Evolutionary conservation across 2,888 invertebrate genomes (phyloP).

Genomic region (Drosophila merina): DNA sequence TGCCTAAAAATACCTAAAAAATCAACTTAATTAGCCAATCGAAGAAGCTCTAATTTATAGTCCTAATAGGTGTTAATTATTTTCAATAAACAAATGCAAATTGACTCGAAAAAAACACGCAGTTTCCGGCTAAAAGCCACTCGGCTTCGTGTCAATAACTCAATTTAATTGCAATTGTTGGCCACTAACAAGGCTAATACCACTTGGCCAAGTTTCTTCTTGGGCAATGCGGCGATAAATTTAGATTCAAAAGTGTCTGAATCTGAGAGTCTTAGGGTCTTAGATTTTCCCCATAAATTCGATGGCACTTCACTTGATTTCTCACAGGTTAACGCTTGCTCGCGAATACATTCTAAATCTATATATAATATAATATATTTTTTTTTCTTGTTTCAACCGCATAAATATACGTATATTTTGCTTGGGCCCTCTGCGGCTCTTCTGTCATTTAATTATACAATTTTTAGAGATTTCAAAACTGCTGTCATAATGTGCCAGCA

Average conservation of each 20-base stretch:
- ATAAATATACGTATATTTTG: constrained; percentile 11
- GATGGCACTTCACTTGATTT: constrained; percentile 40
- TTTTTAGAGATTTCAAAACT: constrained; percentile 44
- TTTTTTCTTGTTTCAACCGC: not conserved
- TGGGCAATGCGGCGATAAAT: constrained; percentile 33
- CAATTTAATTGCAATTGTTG: constrained; percentile 30
- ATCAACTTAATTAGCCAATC: not conserved
- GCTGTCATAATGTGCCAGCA: constrained; percentile 42
- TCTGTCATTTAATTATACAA: constrained; percentile 54
- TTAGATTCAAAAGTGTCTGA: not conserved
- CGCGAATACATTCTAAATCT: constrained; percentile 30
- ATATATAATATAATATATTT: constrained; percentile 8
- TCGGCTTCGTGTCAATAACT: constrained; percentile 7
- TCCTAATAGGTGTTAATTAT: not conserved
- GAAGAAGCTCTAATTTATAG: not conserved
- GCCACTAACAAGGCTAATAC: constrained; percentile 18
- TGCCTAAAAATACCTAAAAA: not conserved
- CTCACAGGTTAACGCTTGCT: constrained; percentile 62
- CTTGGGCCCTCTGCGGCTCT: constrained; percentile 5
- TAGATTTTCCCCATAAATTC: constrained; percentile 33
- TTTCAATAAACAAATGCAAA: constrained; percentile 1
- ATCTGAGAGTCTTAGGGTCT: too few species aligned
- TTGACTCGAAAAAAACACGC: not conserved
- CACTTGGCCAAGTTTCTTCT: constrained; percentile 4
- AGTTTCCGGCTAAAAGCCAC: constrained; percentile 4